Percentiles rank a stretch among this genome's conserved stretches.
phyloP scores from a whole-genome alignment of 2,888 invertebrate genomes.

The Eupelmus urozonus region DNA sequence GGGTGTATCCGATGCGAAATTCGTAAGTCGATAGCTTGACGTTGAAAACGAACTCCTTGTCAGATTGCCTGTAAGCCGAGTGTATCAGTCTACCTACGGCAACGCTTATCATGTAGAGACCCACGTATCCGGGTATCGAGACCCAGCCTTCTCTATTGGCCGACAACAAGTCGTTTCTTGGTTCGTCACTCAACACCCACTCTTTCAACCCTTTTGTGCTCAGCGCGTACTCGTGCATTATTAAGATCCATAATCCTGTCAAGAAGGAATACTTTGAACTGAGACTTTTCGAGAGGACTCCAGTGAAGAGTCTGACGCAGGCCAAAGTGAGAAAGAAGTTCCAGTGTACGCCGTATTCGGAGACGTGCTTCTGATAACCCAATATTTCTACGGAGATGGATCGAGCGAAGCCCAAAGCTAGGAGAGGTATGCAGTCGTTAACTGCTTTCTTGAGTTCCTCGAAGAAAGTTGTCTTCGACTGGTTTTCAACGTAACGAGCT shows the following conservation, averaged over 20 bases:
- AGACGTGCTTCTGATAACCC: slow-evolving; percentile 91
- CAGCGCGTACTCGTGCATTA: slow-evolving; percentile 83
- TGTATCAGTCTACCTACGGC: slow-evolving; percentile 81
- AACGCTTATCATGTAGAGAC: slow-evolving; percentile 88
- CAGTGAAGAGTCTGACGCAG: slow-evolving; percentile 86
- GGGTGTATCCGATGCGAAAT: slow-evolving; percentile 65
- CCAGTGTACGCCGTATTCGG: slow-evolving; percentile 98
- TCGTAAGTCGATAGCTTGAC: slow-evolving; percentile 63
- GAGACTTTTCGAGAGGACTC: slow-evolving; percentile 80
- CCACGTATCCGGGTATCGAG: slow-evolving; percentile 90
- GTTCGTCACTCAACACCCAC: slow-evolving; percentile 83
- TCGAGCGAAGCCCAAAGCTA: slow-evolving; percentile 83
- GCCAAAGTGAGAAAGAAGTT: slow-evolving; percentile 98
- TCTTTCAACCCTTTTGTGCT: slow-evolving; percentile 82
- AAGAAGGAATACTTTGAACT: slow-evolving; percentile 79
- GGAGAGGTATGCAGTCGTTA: slow-evolving; percentile 77
- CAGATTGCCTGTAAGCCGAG: slow-evolving; percentile 61
- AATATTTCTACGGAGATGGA: slow-evolving; percentile 81
- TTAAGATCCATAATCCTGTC: slow-evolving; percentile 80
- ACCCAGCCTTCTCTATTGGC: slow-evolving; percentile 96
- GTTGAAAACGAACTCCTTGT: slow-evolving; percentile 58
- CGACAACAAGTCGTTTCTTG: slow-evolving; percentile 81
- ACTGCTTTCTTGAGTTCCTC: slow-evolving; percentile 65
- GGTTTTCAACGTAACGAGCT: slow-evolving; percentile 69
- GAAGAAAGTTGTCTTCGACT: slow-evolving; percentile 56